phyloP scores from a whole-genome alignment of 1,140 invertebrate genomes.

The Harpegnathos saltator region DNA sequence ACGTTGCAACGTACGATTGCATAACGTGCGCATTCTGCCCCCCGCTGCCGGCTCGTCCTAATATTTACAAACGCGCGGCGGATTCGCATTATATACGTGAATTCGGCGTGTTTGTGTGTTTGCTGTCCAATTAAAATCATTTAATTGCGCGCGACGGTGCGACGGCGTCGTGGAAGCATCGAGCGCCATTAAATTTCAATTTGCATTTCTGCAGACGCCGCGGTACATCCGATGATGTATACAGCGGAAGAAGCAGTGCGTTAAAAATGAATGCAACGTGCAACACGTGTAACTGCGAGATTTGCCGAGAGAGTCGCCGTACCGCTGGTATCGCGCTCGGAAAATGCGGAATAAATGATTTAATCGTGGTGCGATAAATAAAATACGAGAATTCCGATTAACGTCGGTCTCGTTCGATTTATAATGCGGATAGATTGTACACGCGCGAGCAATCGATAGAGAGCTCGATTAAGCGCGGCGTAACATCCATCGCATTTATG shows the following conservation, averaged over 20 bases:
- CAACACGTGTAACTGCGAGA: neutral
- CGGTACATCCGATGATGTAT: conserved; percentile 29
- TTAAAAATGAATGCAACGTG: conserved; percentile 9
- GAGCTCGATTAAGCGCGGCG: conserved; percentile 19
- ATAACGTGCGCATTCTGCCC: neutral
- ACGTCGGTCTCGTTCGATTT: conserved; percentile 22
- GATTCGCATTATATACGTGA: conserved; percentile 10
- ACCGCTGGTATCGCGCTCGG: neutral
- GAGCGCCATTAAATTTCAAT: conserved; percentile 44
- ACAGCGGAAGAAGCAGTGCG: neutral
- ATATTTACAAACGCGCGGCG: conserved; percentile 52
- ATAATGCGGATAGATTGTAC: neutral
- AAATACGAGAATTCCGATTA: conserved; percentile 12
- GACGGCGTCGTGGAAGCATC: neutral
- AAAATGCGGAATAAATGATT: conserved; percentile 36
- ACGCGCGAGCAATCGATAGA: neutral
- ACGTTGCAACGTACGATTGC: conserved; percentile 17
- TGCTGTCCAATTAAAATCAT: conserved; percentile 41
- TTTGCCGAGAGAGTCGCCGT: neutral
- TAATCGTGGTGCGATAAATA: conserved; percentile 18
- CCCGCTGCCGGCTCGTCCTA: conserved; percentile 21
- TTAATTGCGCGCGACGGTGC: conserved; percentile 19
- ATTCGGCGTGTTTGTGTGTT: conserved; percentile 26
- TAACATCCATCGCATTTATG: neutral
- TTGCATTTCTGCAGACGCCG: conserved; percentile 20